phyloP scores from a whole-genome alignment of 2,888 invertebrate species.

The Odontocerum albicorne region DNA sequence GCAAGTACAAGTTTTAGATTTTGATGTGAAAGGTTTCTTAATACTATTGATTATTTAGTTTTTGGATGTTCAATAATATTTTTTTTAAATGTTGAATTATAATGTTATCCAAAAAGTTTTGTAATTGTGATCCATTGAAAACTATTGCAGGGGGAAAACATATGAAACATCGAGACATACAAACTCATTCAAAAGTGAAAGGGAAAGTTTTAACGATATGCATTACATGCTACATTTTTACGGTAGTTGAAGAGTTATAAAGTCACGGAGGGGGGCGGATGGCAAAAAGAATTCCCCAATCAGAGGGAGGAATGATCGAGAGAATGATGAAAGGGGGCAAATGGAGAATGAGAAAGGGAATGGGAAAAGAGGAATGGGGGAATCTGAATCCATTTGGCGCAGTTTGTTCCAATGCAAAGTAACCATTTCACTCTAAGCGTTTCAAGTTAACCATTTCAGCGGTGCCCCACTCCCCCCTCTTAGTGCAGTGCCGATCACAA shows the following conservation, averaged over 20 bases:
- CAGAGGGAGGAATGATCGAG: no score
- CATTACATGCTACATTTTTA: constrained; percentile 1
- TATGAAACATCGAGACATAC: no score
- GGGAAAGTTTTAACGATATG: neutral
- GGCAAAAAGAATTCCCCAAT: no score
- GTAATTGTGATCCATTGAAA: no score
- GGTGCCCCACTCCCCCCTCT: neutral
- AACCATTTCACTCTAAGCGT: constrained; percentile 7
- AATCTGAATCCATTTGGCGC: constrained; percentile 23
- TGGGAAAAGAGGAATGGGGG: neutral
- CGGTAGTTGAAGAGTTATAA: neutral
- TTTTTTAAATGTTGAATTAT: no score
- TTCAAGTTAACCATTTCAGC: neutral
- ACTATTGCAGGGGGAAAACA: constrained; percentile 4
- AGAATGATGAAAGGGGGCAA: constrained; percentile 5
- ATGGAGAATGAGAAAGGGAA: no score
- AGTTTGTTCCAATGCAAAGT: constrained; percentile 25
- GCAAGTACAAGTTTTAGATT: no score
- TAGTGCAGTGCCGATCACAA: constrained; percentile 9
- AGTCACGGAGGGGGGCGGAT: neutral
- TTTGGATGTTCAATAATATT: no score
- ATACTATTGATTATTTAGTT: no score
- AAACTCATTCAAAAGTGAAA: no score
- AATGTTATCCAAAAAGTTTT: no score
- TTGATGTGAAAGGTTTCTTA: no score